These are phyloP conservation scores for Agelas oroides DNA, from an alignment of 37 sponge, comb jelly and placozoan species.

Conservation along the genomic window DNA sequence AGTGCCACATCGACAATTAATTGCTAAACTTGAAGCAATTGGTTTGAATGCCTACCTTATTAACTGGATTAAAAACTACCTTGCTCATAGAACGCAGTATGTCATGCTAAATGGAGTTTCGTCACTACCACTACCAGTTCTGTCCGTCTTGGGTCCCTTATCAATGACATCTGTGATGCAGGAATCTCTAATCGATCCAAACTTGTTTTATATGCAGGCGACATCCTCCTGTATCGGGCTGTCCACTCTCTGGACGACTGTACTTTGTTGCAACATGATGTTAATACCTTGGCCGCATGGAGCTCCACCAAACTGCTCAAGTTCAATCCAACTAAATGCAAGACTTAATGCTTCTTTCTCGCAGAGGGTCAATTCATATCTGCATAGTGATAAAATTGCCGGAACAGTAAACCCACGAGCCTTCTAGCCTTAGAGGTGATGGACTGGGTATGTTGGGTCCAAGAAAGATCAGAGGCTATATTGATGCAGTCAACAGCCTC, in stretches of 20 bases:
- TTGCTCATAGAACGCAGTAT: not conserved
- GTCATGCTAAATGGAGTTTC: not conserved
- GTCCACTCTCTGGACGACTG: not conserved
- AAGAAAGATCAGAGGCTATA: not conserved
- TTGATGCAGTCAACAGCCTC: not conserved
- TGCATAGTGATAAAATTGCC: too few species aligned
- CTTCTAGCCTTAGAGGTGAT: not conserved
- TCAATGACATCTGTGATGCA: not conserved
- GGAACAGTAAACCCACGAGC: not conserved
- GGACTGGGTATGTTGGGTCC: not conserved
- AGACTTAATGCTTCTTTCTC: too few species aligned
- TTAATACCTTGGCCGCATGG: too few species aligned
- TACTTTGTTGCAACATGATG: not conserved
- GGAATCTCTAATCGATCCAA: not conserved
- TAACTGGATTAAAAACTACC: constrained; percentile 11
- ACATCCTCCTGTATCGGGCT: not conserved
- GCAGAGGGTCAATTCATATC: too few species aligned
- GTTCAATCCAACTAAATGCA: too few species aligned
- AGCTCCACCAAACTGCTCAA: too few species aligned
- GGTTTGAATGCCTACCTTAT: not conserved
- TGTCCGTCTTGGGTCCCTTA: constrained; percentile 21
- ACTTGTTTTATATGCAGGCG: not conserved
- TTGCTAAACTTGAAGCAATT: not conserved
- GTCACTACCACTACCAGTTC: not conserved
- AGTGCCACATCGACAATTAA: not conserved